A percentile compares a stretch with the other conserved stretches of the same genome.
Evolutionary conservation across 2,888 invertebrate species (phyloP).

Genomic region (Lochmaea crataegi): DNA sequence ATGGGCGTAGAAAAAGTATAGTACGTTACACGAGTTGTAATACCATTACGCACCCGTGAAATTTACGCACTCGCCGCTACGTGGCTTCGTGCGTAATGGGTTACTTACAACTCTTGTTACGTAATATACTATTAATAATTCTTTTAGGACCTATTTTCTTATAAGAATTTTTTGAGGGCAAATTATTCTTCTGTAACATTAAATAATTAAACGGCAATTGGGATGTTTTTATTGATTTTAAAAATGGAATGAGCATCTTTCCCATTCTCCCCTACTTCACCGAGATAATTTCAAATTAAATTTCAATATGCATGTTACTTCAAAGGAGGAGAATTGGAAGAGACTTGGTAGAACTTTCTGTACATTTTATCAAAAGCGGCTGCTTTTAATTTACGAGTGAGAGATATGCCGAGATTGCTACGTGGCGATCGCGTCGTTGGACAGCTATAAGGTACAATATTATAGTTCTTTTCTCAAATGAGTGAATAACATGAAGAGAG

Average conservation of each 20-base stretch:
- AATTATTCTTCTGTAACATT: neutral
- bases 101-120: too few species aligned
- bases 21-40: too few species aligned
- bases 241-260: too few species aligned
- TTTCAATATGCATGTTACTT: neutral
- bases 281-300: neutral
- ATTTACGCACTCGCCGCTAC: too few species aligned
- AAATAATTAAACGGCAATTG: neutral
- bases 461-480: constrained; percentile 10
- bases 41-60: too few species aligned
- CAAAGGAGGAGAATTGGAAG: neutral
- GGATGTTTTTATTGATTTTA: too few species aligned
- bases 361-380: neutral
- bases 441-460: neutral
- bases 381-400: neutral
- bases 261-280: neutral
- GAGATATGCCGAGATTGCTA: neutral
- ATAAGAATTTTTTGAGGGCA: too few species aligned
- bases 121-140: too few species aligned
- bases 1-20: too few species aligned
- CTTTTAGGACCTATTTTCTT: too few species aligned
- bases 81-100: too few species aligned
- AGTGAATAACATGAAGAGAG: constrained; percentile 4
- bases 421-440: neutral
- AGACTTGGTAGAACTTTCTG: neutral